Base-by-base conservation (phyloP, 2,113 vertebrate genomes). In the Brevimyrus niger region DNA sequence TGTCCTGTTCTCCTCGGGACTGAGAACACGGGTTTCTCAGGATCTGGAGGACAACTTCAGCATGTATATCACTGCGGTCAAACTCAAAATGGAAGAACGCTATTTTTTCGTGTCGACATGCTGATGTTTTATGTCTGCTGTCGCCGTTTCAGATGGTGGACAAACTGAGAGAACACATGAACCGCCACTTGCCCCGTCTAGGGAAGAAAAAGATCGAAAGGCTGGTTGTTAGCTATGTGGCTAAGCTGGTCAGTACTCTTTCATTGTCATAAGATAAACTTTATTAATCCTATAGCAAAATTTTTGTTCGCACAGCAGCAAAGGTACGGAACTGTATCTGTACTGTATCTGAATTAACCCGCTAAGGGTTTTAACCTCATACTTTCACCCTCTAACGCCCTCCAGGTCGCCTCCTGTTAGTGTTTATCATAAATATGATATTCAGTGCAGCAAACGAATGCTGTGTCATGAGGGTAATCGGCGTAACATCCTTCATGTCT, bases 181-280 rank as follows among this genome's bases (percentile, higher is more conserved):
- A 96, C 93, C 96, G 96, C 94, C 95, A 98, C 89, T 92, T 98
- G 7, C 97, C 96, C 90, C 96, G 96, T 82, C 91, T 97, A 65
- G 97, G 97, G 91, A 99, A 96, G 95, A 98, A 97, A 96, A 98
- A 96, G 94, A 96, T 96, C 23, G 97, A 98, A 88, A 94, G 94
- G 44, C 96, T 98, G 92, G 98, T 97, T 89, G 92, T 99, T 94
- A 96, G 96, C 93, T 99, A 99, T 0, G 93, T 97, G 86, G 97
- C 98, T 89, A 35, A 76, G 2, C 92, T 95, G 95, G 95, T 96
- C 61, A 58, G 94, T 94, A 15, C 21, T 85, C 2, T 53, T 48
- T 1, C 4, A 55, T 89, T 55, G 51, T 38, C 61, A 69, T 69
- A 69, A 69, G n/a, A 69, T 69, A 69, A 69, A 69, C n/a, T 69